Evolutionary conservation across 1,140 invertebrate species (phyloP).

Genomic region (Ceratina australensis): DNA sequence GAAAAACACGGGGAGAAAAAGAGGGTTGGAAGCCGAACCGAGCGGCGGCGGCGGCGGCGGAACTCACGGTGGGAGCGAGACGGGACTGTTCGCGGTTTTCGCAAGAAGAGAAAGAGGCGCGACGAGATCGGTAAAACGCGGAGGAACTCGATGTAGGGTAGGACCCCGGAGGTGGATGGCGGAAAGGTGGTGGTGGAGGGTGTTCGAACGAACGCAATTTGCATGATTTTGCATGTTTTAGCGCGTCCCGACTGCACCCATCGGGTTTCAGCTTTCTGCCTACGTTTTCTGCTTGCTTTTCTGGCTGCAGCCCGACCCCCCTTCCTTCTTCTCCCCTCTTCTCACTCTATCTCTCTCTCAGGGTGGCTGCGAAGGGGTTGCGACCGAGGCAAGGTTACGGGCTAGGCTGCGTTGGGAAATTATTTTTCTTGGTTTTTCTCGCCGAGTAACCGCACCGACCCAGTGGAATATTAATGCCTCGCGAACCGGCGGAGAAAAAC

Average conservation of each 20-base stretch:
- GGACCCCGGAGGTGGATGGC: conserved; percentile 10
- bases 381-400: conserved; percentile 62
- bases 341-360: no score
- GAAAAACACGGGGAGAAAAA: conserved; percentile 51
- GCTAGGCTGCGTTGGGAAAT: conserved; percentile 59
- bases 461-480: conserved; percentile 35
- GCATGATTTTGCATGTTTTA: conserved; percentile 80
- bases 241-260: conserved; percentile 72
- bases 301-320: conserved; percentile 62
- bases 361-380: conserved; percentile 37
- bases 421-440: conserved; percentile 76
- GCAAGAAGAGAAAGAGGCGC: conserved; percentile 25
- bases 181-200: conserved; percentile 24
- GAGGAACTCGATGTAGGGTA: conserved; percentile 48
- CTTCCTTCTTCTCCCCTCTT: no score
- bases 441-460: conserved; percentile 55
- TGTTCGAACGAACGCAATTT: conserved; percentile 76
- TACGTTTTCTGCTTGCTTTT: conserved; percentile 77
- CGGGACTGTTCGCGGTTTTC: background rate
- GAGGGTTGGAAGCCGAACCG: conserved; percentile 29
- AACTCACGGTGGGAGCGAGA: conserved; percentile 47
- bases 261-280: conserved; percentile 75
- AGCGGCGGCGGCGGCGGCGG: conserved; percentile 33
- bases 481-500: background rate
- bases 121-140: conserved; percentile 46